Evolutionary conservation across 1,140 invertebrate species (phyloP), one percentile per base, ranked within the genome.

Genomic region (Hyphantria cunea): DNA sequence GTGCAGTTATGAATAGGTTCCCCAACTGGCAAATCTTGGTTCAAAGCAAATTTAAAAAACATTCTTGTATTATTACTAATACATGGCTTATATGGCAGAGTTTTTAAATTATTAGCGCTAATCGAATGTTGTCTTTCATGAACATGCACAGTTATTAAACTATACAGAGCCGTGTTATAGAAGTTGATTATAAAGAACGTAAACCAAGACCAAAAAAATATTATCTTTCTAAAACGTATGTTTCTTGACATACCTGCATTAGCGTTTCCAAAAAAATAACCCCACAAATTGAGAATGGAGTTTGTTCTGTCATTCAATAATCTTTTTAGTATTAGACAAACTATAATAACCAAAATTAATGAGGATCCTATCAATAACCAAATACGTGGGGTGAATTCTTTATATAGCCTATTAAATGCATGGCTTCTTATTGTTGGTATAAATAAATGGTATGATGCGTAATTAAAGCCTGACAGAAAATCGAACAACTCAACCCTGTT

Each of bases 161-260:
- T 83, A 17, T 59, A 74, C 45, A 76, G 70, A 31, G 70, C 73
- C 11, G 80, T 79, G 34, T 64, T 80, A 48, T 85, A 85, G 60
- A 85, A 82, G 47, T 59, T 82, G 0, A 14, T 66, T 6, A 85
- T 72, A n/a, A 78, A 83, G 64, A 78, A 85, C 44, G 80, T 72
- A 44, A 80, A 85, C 73, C 70, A 74, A 65, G 82, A 71, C 82
- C 82, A 85, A 48, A 58, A 62, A 33, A 77, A 34, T 0, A 83
- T 14, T 17, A 83, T 59, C 0, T 52, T 47, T 62, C 70, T 67
- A 11, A 78, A 51, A 41, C 68, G 64, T 54, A 41, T 73, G 0
- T 64, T 44, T 42, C 59, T 68, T 37, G 69, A 62, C 50, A 85
- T 58, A 3, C 51, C 61, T 41, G 25, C 13, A 50, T 65, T 62